Conservation (phyloP, 2,888 invertebrate species). For the Dryomyza anilis region DNA sequence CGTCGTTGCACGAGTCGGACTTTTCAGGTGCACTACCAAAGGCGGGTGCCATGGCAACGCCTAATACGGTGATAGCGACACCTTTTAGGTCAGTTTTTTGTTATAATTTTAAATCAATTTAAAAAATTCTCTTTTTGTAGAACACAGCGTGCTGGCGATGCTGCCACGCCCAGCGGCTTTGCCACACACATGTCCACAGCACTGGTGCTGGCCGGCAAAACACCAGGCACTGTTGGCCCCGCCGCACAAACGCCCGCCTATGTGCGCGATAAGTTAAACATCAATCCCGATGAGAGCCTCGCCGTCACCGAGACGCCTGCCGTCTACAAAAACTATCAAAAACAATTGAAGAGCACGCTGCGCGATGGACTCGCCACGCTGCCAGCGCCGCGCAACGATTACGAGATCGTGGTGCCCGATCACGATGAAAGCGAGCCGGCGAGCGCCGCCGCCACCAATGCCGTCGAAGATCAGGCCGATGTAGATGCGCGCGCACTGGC, state of each 20-base stretch:
- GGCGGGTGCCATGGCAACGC: conserved; percentile 75
- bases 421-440: conserved; percentile 62
- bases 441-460: conserved; percentile 58
- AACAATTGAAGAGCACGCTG: conserved; percentile 76
- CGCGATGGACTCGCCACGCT: conserved; percentile 78
- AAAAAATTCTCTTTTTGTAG: conserved; percentile 46
- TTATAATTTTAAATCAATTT: background rate
- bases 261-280: conserved; percentile 90
- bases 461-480: conserved; percentile 85
- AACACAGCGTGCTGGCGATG: conserved; percentile 72
- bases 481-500: conserved; percentile 73
- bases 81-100: conserved; percentile 70
- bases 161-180: conserved; percentile 69
- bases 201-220: conserved; percentile 58
- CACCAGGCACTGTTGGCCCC: conserved; percentile 35
- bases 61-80: conserved; percentile 88
- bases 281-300: conserved; percentile 86
- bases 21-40: conserved; percentile 84
- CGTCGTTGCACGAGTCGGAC: conserved; percentile 87
- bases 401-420: conserved; percentile 97
- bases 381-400: conserved; percentile 94
- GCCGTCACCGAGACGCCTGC: conserved; percentile 75
- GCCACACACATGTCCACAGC: conserved; percentile 65
- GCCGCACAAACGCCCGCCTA: conserved; percentile 70
- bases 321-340: conserved; percentile 70